phyloP scores from a whole-genome alignment of 2,888 invertebrate genomes.

The Crossocerus cetratus region DNA sequence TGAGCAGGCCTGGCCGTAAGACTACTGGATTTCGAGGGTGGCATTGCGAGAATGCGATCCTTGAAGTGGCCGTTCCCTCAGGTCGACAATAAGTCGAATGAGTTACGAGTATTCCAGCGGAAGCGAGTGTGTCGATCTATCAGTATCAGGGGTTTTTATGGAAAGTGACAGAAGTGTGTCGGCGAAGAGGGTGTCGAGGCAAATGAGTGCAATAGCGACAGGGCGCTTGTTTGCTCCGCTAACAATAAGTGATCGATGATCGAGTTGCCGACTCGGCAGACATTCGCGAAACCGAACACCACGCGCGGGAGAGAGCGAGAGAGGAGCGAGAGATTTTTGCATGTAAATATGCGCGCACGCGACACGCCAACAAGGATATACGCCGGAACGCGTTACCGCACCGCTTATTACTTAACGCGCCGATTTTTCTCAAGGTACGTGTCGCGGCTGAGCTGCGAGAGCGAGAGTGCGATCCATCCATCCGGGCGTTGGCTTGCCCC shows the following conservation, averaged over 20 bases:
- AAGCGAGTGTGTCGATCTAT: constrained; percentile 52
- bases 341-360: constrained; percentile 40
- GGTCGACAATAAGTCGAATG: not conserved
- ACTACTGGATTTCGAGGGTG: too few species aligned
- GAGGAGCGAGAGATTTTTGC: constrained; percentile 31
- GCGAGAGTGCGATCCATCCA: too few species aligned
- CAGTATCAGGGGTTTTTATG: constrained; percentile 55
- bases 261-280: constrained; percentile 52
- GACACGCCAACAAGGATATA: constrained; percentile 36
- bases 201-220: constrained; percentile 63
- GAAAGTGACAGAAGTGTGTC: constrained; percentile 60
- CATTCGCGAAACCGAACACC: constrained; percentile 58
- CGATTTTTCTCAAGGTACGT: constrained; percentile 1
- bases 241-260: constrained; percentile 60
- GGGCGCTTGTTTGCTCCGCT: constrained; percentile 49
- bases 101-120: constrained; percentile 23
- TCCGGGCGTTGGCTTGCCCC: not conserved
- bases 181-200: constrained; percentile 57
- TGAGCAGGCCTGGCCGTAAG: too few species aligned
- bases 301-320: not conserved
- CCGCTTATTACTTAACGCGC: constrained; percentile 31
- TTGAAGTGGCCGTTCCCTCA: too few species aligned
- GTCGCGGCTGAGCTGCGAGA: too few species aligned
- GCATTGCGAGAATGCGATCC: too few species aligned
- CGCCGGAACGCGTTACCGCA: constrained; percentile 36